These are phyloP conservation scores for Steinernema feltiae DNA, from an alignment of 1,140 invertebrate species.

Conservation along the genomic window DNA sequence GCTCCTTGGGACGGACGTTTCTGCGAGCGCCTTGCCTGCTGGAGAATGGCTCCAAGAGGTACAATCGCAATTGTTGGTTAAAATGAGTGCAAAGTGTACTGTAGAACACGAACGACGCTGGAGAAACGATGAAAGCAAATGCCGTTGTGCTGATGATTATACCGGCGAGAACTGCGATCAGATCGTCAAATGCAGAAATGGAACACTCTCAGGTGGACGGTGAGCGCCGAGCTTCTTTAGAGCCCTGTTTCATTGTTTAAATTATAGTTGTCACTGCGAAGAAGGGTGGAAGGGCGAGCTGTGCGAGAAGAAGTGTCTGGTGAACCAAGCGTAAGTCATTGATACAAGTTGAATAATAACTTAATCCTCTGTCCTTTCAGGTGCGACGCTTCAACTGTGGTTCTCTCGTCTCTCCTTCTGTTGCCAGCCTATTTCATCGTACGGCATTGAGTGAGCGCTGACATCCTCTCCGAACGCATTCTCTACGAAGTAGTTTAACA, in stretches of 20 bases:
- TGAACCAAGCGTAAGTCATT: not conserved
- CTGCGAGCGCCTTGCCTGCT: slow-evolving; percentile 32
- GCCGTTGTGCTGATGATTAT: slow-evolving; percentile 28
- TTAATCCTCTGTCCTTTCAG: not conserved
- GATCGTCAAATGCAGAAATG: not conserved
- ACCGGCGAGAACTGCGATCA: slow-evolving; percentile 28
- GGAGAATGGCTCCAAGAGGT: slow-evolving; percentile 26
- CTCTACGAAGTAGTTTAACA: not conserved
- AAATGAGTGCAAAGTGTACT: not conserved
- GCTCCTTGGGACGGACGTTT: slow-evolving; percentile 33
- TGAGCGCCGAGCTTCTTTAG: no score
- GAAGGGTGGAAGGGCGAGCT: not conserved
- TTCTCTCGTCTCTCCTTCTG: not conserved
- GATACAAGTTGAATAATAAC: not conserved
- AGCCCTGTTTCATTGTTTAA: not conserved
- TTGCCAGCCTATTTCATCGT: not conserved
- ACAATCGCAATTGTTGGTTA: not conserved
- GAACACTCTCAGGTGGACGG: not conserved
- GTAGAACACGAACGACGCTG: slow-evolving; percentile 22
- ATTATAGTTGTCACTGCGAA: not conserved
- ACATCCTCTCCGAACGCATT: not conserved
- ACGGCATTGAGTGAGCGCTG: not conserved
- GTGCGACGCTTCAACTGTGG: not conserved
- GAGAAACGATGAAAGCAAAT: slow-evolving; percentile 20
- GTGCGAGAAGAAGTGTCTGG: not conserved